Evolutionary conservation across 2,797 vertebrate genomes (phyloP), one percentile per base, ranked within the genome.

Genomic region (Schizopygopsis pylzovi): DNA sequence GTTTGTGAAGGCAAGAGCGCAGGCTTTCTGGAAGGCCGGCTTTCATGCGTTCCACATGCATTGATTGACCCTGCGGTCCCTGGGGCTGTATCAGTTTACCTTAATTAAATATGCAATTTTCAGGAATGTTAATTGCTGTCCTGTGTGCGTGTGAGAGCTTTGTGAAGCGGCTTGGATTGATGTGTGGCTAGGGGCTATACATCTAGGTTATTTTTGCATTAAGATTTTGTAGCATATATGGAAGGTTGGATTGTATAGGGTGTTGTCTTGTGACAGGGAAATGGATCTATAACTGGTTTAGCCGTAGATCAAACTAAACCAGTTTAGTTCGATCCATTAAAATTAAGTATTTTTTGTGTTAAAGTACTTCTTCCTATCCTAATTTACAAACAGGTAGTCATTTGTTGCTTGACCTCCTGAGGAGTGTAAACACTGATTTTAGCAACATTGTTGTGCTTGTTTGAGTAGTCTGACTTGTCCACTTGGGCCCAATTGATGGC

Each of bases 81-180:
- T 13, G 10, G 70, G 82, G 86, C 71, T 54, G 73, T 76, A 87
- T 87, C 86, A 33, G 78, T 84, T 87, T 93, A 94, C 94, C 90
- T 93, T 93, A 93, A 95, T 95, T 93, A 93, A 92, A 94, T 94
- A 94, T 94, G 92, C 93, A 94, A 91, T 93, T 95, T 91, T 90
- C 91, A 89, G 90, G 85, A 90, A 82, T 92, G 92, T 93, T 95
- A 95, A 95, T 93, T 95, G 93, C 90, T 93, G 93, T 87, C 88
- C 91, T 95, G 89, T 83, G 77, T 78, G 68, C 13, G 4, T 84
- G 82, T 15, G 71, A 81, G 77, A 15, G 63, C 33, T 84, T 67
- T 49, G 63, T 4, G 2, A 43, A 52, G 18, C 41, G 11, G 20
- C 25, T 71, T 70, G 39, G 76, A 79, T 85, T 79, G 83, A 85